phyloP scores from a whole-genome alignment of 2,797 vertebrate genomes.

The Acanthurus leucopareius region DNA sequence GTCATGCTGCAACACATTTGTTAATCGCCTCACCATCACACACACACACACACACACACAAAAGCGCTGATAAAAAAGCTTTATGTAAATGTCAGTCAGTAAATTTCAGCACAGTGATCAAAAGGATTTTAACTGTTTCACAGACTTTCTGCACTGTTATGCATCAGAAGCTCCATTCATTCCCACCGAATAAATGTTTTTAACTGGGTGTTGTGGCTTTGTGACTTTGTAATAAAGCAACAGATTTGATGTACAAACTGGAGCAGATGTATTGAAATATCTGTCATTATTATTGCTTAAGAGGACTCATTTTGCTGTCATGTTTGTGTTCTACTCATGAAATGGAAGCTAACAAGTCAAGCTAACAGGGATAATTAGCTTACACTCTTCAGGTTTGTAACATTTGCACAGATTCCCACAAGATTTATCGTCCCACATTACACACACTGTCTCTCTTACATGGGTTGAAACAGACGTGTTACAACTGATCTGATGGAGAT shows the following conservation, averaged over 20 bases:
- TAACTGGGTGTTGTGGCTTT: conserved; percentile 3
- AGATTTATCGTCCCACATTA: too few species aligned
- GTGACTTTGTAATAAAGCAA: conserved; percentile 28
- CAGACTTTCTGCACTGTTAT: conserved; percentile 5
- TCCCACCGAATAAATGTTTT: background rate
- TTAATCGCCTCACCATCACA: conserved; percentile 40
- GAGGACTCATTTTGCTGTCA: background rate
- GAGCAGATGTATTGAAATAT: conserved; percentile 20
- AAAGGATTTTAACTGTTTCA: conserved; percentile 34
- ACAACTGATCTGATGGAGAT: conserved; percentile 33
- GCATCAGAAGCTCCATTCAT: conserved; percentile 36
- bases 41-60: too few species aligned
- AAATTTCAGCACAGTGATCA: conserved; percentile 36
- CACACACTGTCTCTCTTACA: too few species aligned
- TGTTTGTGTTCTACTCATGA: background rate
- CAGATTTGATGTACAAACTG: conserved; percentile 9
- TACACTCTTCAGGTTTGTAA: too few species aligned
- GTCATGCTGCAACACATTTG: conserved; percentile 45
- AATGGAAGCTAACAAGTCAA: too few species aligned
- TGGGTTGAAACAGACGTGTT: conserved; percentile 18
- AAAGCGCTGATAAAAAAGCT: conserved; percentile 43
- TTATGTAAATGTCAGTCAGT: conserved; percentile 49
- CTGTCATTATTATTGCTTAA: conserved; percentile 8
- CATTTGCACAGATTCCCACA: too few species aligned
- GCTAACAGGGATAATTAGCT: too few species aligned